Percentiles rank a stretch among this genome's conserved stretches.
Conservation (phyloP, 2,113 vertebrate species). For the Grantiella picta region DNA sequence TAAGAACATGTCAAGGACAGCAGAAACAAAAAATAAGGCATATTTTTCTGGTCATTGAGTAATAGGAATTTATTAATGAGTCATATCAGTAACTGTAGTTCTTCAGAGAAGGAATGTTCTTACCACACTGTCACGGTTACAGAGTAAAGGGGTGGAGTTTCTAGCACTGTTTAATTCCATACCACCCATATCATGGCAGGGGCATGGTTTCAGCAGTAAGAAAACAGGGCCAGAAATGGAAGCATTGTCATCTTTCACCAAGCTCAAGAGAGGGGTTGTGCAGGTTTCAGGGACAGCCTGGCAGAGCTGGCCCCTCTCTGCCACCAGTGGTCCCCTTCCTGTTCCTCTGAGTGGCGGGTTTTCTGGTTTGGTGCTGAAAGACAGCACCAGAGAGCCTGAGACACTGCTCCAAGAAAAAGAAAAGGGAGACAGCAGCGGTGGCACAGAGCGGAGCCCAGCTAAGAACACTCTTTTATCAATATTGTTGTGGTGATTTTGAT, state of each 20-base stretch:
- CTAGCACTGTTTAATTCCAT: neutral
- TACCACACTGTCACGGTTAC: neutral
- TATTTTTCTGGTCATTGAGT: neutral
- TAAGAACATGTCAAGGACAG: neutral
- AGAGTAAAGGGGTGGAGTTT: neutral
- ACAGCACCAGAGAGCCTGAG: neutral
- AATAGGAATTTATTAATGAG: neutral
- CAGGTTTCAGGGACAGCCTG: neutral
- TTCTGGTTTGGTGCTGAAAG: neutral
- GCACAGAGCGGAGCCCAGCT: neutral
- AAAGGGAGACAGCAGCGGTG: neutral
- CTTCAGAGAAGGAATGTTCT: neutral
- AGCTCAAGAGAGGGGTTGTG: neutral
- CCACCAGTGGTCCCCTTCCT: neutral
- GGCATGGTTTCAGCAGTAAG: neutral
- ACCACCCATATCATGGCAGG: neutral
- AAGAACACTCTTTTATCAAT: neutral
- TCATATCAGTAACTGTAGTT: neutral
- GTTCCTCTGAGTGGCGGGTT: neutral
- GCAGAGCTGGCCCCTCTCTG: neutral
- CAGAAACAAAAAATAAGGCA: neutral
- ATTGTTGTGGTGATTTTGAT: neutral
- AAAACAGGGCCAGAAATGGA: neutral
- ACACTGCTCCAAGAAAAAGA: accelerated
- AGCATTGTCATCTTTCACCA: accelerated